Evolutionary conservation across 30 jellyfish, hydroid and myxozoan genomes (phyloP).

Genomic region (Aurelia aurita complex sp. Pacific): DNA sequence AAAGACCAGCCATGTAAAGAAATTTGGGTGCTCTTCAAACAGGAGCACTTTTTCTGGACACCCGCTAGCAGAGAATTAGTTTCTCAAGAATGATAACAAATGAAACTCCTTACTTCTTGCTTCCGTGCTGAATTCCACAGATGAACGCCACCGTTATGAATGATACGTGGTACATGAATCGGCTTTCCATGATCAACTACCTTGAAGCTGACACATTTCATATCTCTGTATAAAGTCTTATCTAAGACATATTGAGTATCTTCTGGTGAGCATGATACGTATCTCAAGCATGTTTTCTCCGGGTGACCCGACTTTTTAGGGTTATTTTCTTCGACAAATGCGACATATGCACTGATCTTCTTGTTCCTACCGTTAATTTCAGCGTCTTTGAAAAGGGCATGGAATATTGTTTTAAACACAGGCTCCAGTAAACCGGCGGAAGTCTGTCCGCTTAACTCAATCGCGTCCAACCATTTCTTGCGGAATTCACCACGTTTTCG

Average conservation of each 20-base stretch:
- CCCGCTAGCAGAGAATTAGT: too few relatives aligned
- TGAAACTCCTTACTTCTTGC: constrained; percentile 66
- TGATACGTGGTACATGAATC: constrained; percentile 89
- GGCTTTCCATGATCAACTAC: constrained; percentile 96
- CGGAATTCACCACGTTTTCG: constrained; percentile 92
- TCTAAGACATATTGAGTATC: constrained; percentile 63
- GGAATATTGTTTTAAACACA: constrained; percentile 69
- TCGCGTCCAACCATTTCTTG: constrained; percentile 65
- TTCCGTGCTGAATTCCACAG: constrained; percentile 84
- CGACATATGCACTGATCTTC: constrained; percentile 75
- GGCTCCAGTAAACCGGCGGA: constrained; percentile 91
- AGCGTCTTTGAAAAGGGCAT: constrained; percentile 76
- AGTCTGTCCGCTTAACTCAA: constrained; percentile 74
- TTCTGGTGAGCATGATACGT: constrained; percentile 86
- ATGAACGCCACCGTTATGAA: constrained; percentile 94
- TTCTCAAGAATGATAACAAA: neutral
- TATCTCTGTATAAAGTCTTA: constrained; percentile 78
- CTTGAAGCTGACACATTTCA: constrained; percentile 81
- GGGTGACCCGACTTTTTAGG: constrained; percentile 29
- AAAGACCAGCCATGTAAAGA: too few relatives aligned
- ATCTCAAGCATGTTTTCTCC: constrained; percentile 68
- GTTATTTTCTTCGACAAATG: constrained; percentile 81
- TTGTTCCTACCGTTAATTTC: constrained; percentile 83
- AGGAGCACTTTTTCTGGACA: too few relatives aligned
- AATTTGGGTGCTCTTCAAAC: too few relatives aligned